Evolutionary conservation across 2,888 invertebrate species (phyloP).

Genomic region (Campoplex capitator): DNA sequence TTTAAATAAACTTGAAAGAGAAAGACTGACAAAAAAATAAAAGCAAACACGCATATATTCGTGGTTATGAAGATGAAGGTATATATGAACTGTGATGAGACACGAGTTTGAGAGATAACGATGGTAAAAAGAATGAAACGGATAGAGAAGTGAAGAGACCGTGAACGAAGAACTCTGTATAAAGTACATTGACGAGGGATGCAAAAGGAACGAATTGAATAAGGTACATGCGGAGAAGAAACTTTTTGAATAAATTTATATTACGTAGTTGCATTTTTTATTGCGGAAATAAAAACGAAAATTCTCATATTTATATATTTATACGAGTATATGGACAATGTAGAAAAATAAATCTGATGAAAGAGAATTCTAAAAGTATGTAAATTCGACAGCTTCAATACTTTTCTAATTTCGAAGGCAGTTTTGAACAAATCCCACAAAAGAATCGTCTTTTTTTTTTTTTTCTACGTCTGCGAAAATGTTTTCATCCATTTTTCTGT

Average conservation of each 20-base stretch:
- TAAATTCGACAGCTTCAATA: no score
- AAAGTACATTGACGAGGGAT: constrained; percentile 24
- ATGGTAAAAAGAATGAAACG: neutral
- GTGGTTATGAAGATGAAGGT: neutral
- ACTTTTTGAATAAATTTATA: constrained; percentile 10
- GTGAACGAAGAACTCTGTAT: constrained; percentile 27
- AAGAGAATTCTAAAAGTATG: no score
- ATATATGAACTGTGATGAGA: constrained; percentile 26
- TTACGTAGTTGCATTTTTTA: neutral
- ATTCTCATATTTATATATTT: no score
- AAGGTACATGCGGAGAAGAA: constrained; percentile 33
- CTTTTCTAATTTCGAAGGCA: neutral
- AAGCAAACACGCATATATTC: constrained; percentile 2
- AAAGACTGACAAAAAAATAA: neutral
- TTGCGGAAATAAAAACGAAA: no score
- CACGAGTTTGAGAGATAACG: constrained; percentile 15
- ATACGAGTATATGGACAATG: no score
- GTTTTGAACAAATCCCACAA: neutral
- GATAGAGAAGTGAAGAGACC: constrained; percentile 24
- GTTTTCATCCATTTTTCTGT: neutral
- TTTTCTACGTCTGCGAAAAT: no score
- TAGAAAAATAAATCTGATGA: no score
- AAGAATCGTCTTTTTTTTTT: neutral
- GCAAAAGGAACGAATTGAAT: constrained; percentile 33
- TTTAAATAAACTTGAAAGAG: constrained; percentile 2